Conservation (phyloP, 2,797 vertebrate genomes). For the Harpagifer antarcticus region DNA sequence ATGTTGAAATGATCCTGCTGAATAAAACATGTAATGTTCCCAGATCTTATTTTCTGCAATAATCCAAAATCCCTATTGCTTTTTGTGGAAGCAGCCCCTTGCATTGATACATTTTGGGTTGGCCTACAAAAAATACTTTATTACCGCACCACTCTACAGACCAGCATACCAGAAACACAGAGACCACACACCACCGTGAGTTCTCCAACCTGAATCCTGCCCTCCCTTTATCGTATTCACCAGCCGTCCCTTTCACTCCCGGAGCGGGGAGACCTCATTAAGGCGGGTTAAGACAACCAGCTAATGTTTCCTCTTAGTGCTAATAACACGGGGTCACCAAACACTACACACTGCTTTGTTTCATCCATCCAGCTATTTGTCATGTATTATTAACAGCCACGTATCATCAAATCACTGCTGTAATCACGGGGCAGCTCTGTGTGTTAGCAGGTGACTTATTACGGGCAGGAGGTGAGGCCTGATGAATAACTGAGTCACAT, state of each 20-base stretch:
- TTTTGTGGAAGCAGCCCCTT: no score
- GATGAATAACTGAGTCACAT: constrained; percentile 61
- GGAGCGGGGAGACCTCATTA: constrained; percentile 84
- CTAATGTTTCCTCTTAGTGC: constrained; percentile 83
- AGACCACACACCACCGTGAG: constrained; percentile 24
- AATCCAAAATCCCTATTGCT: no score
- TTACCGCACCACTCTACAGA: neutral
- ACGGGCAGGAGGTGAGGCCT: constrained; percentile 41
- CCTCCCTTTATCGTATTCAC: constrained; percentile 67
- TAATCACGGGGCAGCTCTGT: constrained; percentile 66
- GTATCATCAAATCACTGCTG: constrained; percentile 71
- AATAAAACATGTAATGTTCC: no score
- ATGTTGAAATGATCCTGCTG: no score
- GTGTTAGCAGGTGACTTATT: constrained; percentile 70
- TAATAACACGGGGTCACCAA: constrained; percentile 82
- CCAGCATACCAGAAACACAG: constrained; percentile 12
- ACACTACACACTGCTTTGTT: constrained; percentile 83
- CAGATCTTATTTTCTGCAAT: no score
- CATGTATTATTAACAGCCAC: constrained; percentile 78
- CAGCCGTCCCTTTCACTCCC: constrained; percentile 72
- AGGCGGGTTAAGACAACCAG: constrained; percentile 81
- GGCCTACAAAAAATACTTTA: no score
- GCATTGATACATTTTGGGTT: no score
- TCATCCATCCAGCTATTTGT: constrained; percentile 80
- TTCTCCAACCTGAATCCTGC: constrained; percentile 44